Percentiles rank a stretch among this genome's conserved stretches.
phyloP scores from a whole-genome alignment of 2,888 invertebrate genomes.

The Scaptomyza cyrtandrae region DNA sequence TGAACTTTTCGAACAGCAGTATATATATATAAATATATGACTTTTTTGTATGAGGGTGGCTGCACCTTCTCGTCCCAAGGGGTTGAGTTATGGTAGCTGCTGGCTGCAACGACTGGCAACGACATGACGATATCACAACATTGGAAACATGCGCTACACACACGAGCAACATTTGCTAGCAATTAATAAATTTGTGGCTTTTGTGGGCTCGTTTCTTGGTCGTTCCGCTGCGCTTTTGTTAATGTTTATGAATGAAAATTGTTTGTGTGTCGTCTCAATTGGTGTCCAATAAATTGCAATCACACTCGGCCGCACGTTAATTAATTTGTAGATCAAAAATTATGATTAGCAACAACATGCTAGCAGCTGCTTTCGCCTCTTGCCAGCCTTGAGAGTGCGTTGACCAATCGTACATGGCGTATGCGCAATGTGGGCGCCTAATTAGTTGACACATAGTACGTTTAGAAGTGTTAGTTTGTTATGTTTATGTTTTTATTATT shows the following conservation, averaged over 20 bases:
- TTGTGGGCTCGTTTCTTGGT: slow-evolving; percentile 7
- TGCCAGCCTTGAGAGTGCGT: slow-evolving; percentile 72
- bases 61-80: not conserved
- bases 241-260: slow-evolving; percentile 76
- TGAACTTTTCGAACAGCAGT: slow-evolving; percentile 64
- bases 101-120: slow-evolving; percentile 24
- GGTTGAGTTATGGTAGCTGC: not conserved
- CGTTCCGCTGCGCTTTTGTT: slow-evolving; percentile 27
- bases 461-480: slow-evolving; percentile 7
- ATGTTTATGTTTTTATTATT: slow-evolving; percentile 21
- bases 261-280: slow-evolving; percentile 66
- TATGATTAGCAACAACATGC: slow-evolving; percentile 64
- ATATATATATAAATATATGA: slow-evolving; percentile 6
- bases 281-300: slow-evolving; percentile 78
- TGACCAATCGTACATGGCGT: slow-evolving; percentile 67
- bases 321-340: slow-evolving; percentile 76
- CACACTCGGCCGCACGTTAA: slow-evolving; percentile 70
- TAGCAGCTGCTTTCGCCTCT: slow-evolving; percentile 56
- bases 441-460: slow-evolving; percentile 48
- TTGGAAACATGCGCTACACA: slow-evolving; percentile 46
- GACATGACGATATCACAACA: slow-evolving; percentile 60
- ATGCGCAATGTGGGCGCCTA: slow-evolving; percentile 67
- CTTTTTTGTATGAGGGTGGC: slow-evolving; percentile 4
- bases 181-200: slow-evolving; percentile 66
- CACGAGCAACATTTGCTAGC: slow-evolving; percentile 73